These are phyloP conservation scores for Lutjanus erythropterus DNA, from an alignment of 2,113 vertebrate species.

Conservation along the genomic window DNA sequence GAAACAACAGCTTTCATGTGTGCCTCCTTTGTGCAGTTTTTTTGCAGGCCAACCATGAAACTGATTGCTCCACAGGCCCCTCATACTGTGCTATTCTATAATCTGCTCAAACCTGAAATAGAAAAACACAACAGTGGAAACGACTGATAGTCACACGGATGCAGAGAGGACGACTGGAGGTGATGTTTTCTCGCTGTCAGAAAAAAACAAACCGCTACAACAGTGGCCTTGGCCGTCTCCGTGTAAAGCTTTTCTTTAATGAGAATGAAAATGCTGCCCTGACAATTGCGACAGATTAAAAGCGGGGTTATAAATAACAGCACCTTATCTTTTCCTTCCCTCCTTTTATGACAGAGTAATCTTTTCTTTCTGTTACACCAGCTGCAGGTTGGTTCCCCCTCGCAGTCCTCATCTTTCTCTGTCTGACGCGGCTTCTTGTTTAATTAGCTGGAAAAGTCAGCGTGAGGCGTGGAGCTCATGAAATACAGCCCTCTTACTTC, in stretches of 20 bases:
- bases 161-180: slow-evolving; percentile 1
- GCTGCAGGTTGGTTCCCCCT: slow-evolving; percentile 40
- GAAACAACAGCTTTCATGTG: slow-evolving; percentile 48
- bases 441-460: slow-evolving; percentile 70
- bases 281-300: slow-evolving; percentile 31
- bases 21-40: slow-evolving; percentile 30
- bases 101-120: slow-evolving; percentile 58
- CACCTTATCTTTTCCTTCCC: slow-evolving; percentile 26
- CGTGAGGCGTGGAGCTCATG: slow-evolving; percentile 29
- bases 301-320: slow-evolving; percentile 41
- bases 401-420: slow-evolving; percentile 46
- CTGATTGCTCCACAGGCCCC: slow-evolving; percentile 54
- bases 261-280: slow-evolving; percentile 34
- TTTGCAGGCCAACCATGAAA: slow-evolving; percentile 57
- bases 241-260: slow-evolving; percentile 48
- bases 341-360: slow-evolving; percentile 35
- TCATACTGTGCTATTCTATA: slow-evolving; percentile 48
- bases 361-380: slow-evolving; percentile 30
- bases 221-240: slow-evolving; percentile 13
- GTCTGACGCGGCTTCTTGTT: slow-evolving; percentile 49
- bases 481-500: slow-evolving; percentile 35
- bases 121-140: slow-evolving; percentile 42
- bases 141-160: slow-evolving; percentile 19
- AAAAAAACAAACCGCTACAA: slow-evolving; percentile 25
- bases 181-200: slow-evolving; percentile 17